A percentile compares a stretch with the other conserved stretches of the same genome.
These are phyloP conservation scores for Tenrec ecaudatus DNA, from an alignment of 2,113 vertebrate genomes.

Conservation along the genomic window DNA sequence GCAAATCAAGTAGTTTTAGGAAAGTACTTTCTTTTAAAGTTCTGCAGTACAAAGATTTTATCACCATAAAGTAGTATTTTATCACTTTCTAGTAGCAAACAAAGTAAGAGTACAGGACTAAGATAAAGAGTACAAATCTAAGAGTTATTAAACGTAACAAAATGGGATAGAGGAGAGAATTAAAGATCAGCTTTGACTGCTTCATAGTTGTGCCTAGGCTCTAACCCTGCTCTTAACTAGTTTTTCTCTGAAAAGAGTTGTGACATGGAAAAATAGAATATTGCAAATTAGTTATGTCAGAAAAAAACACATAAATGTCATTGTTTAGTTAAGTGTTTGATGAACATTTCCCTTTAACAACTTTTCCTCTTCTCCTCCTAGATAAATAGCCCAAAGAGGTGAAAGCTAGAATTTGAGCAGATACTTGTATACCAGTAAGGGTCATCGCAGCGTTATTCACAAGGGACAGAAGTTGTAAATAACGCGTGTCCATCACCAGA, in stretches of 20 bases:
- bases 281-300: background rate
- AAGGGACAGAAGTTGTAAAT: background rate
- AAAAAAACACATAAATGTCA: background rate
- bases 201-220: background rate
- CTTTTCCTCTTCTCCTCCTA: background rate
- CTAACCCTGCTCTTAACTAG: background rate
- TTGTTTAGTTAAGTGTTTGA: conserved; percentile 18
- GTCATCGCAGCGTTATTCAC: background rate
- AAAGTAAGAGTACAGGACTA: background rate
- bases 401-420: background rate
- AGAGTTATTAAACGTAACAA: background rate
- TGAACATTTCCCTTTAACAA: background rate
- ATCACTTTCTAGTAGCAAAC: background rate
- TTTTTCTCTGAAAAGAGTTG: background rate
- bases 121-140: background rate
- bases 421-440: background rate
- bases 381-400: background rate
- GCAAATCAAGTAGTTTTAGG: background rate
- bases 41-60: background rate
- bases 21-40: background rate
- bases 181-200: background rate
- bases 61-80: background rate
- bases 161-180: background rate
- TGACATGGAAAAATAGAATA: background rate
- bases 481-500: background rate